Evolutionary conservation across 2,113 vertebrate species (phyloP).

Genomic region (Phrynocephalus versicolor): DNA sequence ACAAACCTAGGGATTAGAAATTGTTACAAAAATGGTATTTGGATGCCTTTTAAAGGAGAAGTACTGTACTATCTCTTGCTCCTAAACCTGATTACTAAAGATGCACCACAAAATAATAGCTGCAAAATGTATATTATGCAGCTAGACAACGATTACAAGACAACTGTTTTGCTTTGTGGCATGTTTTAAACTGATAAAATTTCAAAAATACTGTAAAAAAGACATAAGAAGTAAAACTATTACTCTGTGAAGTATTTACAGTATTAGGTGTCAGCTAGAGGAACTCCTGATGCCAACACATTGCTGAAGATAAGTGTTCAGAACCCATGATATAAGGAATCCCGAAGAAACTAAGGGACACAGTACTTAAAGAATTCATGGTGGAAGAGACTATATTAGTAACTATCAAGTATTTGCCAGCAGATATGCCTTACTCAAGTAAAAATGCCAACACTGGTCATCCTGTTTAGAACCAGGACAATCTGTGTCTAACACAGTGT

Average conservation of each 20-base stretch:
- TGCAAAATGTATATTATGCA: neutral
- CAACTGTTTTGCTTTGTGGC: too few species aligned
- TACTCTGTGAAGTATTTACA: neutral
- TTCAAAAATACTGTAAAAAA: neutral
- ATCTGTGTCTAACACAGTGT: too few species aligned
- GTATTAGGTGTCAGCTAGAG: neutral
- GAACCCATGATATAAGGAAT: neutral
- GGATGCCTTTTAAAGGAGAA: neutral
- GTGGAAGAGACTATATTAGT: neutral
- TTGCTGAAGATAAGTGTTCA: neutral
- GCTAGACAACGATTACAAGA: neutral
- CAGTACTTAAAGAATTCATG: neutral
- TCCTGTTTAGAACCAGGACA: too few species aligned
- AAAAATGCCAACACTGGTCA: too few species aligned
- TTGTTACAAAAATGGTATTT: neutral
- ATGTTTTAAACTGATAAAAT: neutral
- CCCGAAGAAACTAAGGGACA: neutral
- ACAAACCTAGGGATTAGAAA: neutral
- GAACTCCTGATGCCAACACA: neutral
- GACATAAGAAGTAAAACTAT: neutral
- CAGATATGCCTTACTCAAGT: neutral
- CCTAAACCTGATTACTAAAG: neutral
- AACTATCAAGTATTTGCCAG: neutral
- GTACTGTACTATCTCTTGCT: neutral
- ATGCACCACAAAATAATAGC: neutral